A percentile compares a stretch with the other conserved stretches of the same genome.
Evolutionary conservation across 1,140 invertebrate genomes (phyloP).

Genomic region (Lamellibrachia luymesi): DNA sequence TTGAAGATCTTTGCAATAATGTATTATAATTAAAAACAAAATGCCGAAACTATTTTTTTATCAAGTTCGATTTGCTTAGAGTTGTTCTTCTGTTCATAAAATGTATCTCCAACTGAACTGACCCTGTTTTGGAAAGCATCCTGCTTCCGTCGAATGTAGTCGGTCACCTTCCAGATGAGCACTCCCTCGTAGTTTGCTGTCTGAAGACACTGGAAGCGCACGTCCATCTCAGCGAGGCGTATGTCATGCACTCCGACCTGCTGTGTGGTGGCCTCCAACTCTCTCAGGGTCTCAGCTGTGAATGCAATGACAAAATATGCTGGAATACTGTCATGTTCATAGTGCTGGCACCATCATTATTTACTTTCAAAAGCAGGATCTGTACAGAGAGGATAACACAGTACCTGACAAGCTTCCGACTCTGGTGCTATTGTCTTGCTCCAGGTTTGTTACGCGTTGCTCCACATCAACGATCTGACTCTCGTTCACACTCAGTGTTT

Average conservation of each 20-base stretch:
- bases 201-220: conserved; percentile 18
- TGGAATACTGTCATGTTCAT: background rate
- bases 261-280: background rate
- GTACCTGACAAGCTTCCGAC: background rate
- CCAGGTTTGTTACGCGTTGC: too few relatives aligned
- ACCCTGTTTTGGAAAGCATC: conserved; percentile 9
- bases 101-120: background rate
- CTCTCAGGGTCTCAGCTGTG: background rate
- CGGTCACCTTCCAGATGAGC: conserved; percentile 19
- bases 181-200: conserved; percentile 15
- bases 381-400: background rate
- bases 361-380: background rate
- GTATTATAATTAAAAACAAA: too few relatives aligned
- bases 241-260: conserved; percentile 8
- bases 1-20: too few relatives aligned
- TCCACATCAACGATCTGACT: too few relatives aligned
- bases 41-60: too few relatives aligned
- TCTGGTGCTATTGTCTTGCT: background rate
- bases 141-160: conserved; percentile 19
- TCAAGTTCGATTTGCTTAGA: too few relatives aligned
- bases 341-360: background rate
- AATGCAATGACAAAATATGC: background rate
- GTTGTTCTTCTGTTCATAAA: too few relatives aligned
- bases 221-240: conserved; percentile 14
- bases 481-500: too few relatives aligned